Percentiles rank a stretch among this genome's conserved stretches.
Evolutionary conservation across 37 sponge, comb jelly and placozoan genomes (phyloP).

Genomic region (Beroe forskalii): DNA sequence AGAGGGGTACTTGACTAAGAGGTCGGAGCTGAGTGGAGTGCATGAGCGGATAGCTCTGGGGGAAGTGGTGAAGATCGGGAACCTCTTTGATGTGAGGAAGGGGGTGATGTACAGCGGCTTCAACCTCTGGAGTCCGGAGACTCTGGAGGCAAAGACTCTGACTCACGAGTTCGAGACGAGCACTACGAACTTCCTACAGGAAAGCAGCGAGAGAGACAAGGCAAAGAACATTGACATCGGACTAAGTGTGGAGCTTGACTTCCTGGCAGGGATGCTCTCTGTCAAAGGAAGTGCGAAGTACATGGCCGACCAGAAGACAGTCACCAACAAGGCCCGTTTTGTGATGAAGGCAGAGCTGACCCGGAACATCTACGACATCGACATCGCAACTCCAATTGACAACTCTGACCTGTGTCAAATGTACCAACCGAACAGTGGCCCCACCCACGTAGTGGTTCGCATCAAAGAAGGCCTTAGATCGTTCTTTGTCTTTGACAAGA

Average conservation of each 20-base stretch:
- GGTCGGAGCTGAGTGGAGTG: not conserved
- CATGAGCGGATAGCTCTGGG: slow-evolving; percentile 32
- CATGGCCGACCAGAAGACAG: not conserved
- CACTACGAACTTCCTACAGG: not conserved
- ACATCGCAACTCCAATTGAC: not conserved
- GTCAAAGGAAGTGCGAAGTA: slow-evolving; percentile 55
- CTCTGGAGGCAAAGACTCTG: not conserved
- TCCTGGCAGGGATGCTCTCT: slow-evolving; percentile 16
- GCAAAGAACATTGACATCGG: slow-evolving; percentile 12
- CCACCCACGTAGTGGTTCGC: not conserved
- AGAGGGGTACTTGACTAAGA: not conserved
- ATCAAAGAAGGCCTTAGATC: not conserved
- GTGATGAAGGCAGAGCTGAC: slow-evolving; percentile 2
- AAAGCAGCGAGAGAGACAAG: not conserved
- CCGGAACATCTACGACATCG: not conserved
- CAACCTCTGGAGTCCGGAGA: slow-evolving; percentile 42
- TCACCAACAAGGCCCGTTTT: not conserved
- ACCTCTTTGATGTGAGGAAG: slow-evolving; percentile 22
- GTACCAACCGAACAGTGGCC: slow-evolving; percentile 27
- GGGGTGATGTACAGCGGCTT: slow-evolving; percentile 52
- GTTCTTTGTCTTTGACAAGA: slow-evolving; percentile 23
- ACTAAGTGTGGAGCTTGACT: slow-evolving; percentile 12
- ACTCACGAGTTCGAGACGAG: not conserved
- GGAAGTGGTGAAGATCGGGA: slow-evolving; percentile 23
- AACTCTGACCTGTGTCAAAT: slow-evolving; percentile 2